Percentiles rank a stretch among this genome's conserved stretches.
Conservation (phyloP, 1,140 invertebrate species). For the Tyrophagus putrescentiae region DNA sequence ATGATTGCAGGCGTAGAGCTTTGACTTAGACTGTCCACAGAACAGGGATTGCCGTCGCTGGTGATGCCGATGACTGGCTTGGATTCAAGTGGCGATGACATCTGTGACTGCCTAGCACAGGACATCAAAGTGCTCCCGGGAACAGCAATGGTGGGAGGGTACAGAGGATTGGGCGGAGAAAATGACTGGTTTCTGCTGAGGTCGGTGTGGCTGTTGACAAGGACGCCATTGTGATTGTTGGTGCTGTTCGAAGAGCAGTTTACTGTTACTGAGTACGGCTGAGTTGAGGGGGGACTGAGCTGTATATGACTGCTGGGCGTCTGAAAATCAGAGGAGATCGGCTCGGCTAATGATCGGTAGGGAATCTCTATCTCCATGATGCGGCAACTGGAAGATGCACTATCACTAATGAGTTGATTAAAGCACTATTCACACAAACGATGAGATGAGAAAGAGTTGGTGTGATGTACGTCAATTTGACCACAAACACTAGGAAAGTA, state of each 20-base stretch:
- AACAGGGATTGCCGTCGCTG: not conserved
- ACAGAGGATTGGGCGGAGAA: constrained; percentile 34
- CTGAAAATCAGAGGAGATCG: constrained; percentile 45
- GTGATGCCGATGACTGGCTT: not conserved
- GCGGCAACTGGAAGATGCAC: too few species aligned
- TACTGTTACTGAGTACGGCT: not conserved
- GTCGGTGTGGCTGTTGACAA: constrained; percentile 31
- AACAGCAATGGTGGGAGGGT: not conserved
- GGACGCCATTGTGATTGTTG: constrained; percentile 37
- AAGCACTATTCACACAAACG: too few species aligned
- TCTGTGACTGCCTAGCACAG: not conserved
- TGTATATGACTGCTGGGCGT: not conserved
- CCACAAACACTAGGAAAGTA: not conserved
- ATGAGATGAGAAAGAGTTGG: too few species aligned
- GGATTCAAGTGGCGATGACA: not conserved
- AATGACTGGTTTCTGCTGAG: constrained; percentile 23
- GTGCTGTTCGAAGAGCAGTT: constrained; percentile 24
- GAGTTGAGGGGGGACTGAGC: not conserved
- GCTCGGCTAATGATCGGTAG: constrained; percentile 83
- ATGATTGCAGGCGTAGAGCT: constrained; percentile 12
- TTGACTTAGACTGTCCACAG: constrained; percentile 4
- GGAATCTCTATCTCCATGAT: constrained; percentile 47
- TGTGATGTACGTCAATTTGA: too few species aligned
- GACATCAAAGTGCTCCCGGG: constrained; percentile 3
- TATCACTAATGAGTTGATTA: too few species aligned